Evolutionary conservation across 2,113 vertebrate species (phyloP).

Genomic region (Chamaetylas fuelleborni): DNA sequence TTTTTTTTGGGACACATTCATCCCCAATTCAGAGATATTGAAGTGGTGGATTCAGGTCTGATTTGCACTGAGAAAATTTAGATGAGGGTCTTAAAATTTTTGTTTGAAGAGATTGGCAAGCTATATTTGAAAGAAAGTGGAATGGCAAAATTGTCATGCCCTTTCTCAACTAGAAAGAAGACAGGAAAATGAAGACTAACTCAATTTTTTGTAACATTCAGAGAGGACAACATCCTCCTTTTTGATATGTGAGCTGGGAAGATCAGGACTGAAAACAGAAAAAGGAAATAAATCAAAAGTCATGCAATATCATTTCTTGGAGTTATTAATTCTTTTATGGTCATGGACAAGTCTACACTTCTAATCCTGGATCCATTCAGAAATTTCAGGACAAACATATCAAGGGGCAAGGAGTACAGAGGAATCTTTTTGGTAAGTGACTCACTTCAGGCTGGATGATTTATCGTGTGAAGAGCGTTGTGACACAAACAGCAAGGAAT

Average conservation of each 20-base stretch:
- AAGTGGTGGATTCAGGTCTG: not conserved
- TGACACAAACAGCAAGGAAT: conserved; percentile 58
- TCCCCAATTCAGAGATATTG: not conserved
- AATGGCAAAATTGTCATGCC: not conserved
- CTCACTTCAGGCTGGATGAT: conserved; percentile 54
- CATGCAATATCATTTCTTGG: not conserved
- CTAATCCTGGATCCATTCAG: conserved; percentile 26
- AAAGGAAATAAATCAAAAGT: conserved; percentile 56
- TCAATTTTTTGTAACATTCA: not conserved
- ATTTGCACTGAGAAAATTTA: not conserved
- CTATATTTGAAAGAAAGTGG: not conserved
- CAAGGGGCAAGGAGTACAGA: not conserved
- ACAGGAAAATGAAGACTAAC: not conserved
- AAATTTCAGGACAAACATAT: conserved; percentile 51
- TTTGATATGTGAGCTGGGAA: not conserved
- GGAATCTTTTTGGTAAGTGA: conserved; percentile 35
- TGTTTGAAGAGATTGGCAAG: not conserved
- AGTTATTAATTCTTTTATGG: conserved; percentile 20
- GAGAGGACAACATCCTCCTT: conserved; percentile 1
- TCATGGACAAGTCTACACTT: conserved; percentile 21
- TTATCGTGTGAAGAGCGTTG: conserved; percentile 41
- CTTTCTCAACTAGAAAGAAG: not conserved
- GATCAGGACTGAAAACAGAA: conserved; percentile 22
- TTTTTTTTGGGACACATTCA: not conserved
- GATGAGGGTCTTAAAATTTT: not conserved